Base-by-base conservation (phyloP, 2,888 invertebrate species). In the Drosophila pegasa region DNA sequence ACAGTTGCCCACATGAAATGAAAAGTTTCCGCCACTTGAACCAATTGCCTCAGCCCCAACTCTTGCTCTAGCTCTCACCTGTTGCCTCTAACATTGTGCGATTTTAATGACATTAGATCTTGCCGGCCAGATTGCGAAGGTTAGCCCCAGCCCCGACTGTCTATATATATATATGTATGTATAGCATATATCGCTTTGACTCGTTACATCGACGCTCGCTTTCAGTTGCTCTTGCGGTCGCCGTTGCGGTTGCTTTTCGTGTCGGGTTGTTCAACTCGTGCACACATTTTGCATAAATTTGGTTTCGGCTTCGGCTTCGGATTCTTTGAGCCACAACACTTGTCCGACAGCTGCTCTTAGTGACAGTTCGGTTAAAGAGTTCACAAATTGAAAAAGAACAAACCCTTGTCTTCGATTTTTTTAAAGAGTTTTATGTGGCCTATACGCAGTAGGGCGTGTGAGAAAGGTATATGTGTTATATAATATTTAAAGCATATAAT, bases 51-150 rank as follows among this genome's bases (percentile, higher is more conserved):
- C 14, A 7, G 47, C 18, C 6, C 20, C 14, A 22, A 33, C 31
- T 27, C 18, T 31, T 48, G 47, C 47, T 29, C 18, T 31, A 31
- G 47, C 47, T 29, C 27, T 31, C 16, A 41, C 38, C 58, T 31
- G 62, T 22, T 56, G 52, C 50, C 61, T 57, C 56, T 64, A 80
- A 75, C 85, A 87, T 87, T 87, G 85, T 70, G 76, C 80, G 72
- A 75, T 69, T 82, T 82, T 76, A 80, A 81, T 75, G 86, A 75
- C 79, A 86, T 77, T 77, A 83, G 84, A 83, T 86, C 73, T 63
- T 31, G 60, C 56, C 56, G 62, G 48, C 40, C 56, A 59, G 79
- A 77, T 81, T 71, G 66, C 58, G 75, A 71, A 80, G 86, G 78
- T 83, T 78, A 83, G 29, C 9, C n/a, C 40, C 40, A 54, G 54